Evolutionary conservation across 1,140 invertebrate species (phyloP).

Genomic region (Formica selysi): DNA sequence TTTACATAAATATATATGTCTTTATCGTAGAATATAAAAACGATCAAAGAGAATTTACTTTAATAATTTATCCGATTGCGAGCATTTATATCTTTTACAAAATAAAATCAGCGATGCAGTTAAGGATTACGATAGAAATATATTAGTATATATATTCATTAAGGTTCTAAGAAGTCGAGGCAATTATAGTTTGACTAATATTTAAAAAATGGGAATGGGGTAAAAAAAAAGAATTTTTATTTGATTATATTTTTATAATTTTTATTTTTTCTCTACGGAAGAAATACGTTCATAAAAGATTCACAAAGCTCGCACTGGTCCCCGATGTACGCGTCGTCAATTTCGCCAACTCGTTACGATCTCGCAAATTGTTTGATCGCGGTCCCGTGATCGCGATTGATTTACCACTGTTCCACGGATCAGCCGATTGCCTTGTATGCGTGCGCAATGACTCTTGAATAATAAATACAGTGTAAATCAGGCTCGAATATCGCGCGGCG

Average conservation of each 20-base stretch:
- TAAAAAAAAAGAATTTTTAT: background rate
- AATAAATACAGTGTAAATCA: slow-evolving; percentile 85
- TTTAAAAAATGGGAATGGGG: background rate
- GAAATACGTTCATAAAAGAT: background rate
- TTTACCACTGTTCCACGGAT: slow-evolving; percentile 77
- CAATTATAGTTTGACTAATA: background rate
- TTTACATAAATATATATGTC: slow-evolving; percentile 39
- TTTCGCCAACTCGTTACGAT: slow-evolving; percentile 16
- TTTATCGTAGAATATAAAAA: background rate
- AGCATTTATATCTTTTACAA: background rate
- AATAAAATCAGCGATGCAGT: background rate
- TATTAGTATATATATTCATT: background rate
- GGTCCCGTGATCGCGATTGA: slow-evolving; percentile 73
- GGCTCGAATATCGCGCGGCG: slow-evolving; percentile 77
- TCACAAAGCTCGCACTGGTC: background rate
- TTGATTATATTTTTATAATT: background rate
- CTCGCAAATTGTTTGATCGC: slow-evolving; percentile 66
- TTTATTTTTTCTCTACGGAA: background rate
- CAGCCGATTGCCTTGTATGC: slow-evolving; percentile 62
- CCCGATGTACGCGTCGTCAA: slow-evolving; percentile 24
- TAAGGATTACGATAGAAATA: background rate
- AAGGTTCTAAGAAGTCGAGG: background rate
- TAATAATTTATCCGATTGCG: background rate
- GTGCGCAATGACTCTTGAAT: slow-evolving; percentile 68
- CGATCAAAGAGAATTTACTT: background rate